Base-by-base conservation (phyloP, 1,140 invertebrate species). In the Polypedilum pembai region DNA sequence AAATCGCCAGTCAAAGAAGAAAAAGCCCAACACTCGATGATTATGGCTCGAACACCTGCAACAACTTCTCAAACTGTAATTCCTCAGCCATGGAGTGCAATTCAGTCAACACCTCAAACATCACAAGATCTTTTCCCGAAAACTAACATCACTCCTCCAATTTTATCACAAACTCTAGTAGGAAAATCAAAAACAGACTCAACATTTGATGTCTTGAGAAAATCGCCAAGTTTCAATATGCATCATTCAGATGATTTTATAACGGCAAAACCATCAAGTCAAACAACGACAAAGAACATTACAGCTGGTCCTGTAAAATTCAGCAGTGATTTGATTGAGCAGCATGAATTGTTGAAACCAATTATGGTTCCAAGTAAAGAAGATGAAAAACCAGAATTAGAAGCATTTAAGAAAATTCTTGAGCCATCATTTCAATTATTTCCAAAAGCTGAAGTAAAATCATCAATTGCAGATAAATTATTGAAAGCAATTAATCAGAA, bases 381-480 rank as follows among this genome's bases (percentile, higher is more conserved):
- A 73, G 76, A 79, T n/a, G 79, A 79, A 56, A 87, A 87, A 74
- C 83, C 85, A 5, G 86, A 87, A 78, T 83, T 86, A 0, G 86
- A 87, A 76, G 86, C 80, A 66, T 80, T 79, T 0, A 75, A 74
- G 65, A 81, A 81, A 73, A 81, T 80, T 3, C 63, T 82, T 20
- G 81, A 80, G 10, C 73, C 78, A 0, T 76, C 77, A 0, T 80
- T 82, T 12, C 80, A 82, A 74, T 75, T 82, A 10, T 80, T 79
- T 33, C 77, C 78, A 4, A 82, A 79, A 73, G 78, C 79, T 56
- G 81, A 82, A 65, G 80, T 80, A 24, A 77, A 80, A 20, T 85
- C 85, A 12, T 87, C 86, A 76, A 87, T 87, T 76, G 86, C 86
- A 3, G 86, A 87, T 75, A 87, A 87, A 79, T 81, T 87, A 4